Base-by-base conservation (phyloP, 2,113 vertebrate species). In the Anoplopoma fimbria region DNA sequence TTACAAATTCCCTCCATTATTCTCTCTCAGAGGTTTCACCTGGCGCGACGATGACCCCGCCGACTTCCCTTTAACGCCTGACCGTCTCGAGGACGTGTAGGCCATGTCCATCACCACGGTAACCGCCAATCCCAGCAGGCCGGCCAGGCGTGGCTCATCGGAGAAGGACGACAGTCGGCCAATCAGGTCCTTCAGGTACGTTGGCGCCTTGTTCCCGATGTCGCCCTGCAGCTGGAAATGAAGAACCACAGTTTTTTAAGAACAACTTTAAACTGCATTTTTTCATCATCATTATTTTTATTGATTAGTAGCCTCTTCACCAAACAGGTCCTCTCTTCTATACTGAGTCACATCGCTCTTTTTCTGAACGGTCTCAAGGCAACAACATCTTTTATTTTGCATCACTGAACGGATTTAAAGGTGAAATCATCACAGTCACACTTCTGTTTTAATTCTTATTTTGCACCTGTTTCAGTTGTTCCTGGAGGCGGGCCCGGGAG, bases 121-220 rank as follows among this genome's bases (percentile, higher is more conserved):
- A 17, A 94, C 82, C 79, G 88, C 84, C 27, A 91, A 72, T 55
- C 91, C 92, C 86, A 95, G 77, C 77, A 95, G 72, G 40, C 91
- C 93, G 0, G 89, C 87, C 63, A 94, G 31, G 21, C 87, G 87
- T 0, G 94, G 94, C 79, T 94, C 93, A 6, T 94, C 93, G 0
- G 91, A 87, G 89, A 94, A 93, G 55, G 89, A 68, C 0, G 87
- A 84, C 80, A 94, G 49, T 29, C 91, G 85, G 34, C 88, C 82
- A 27, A 95, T 92, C 82, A 95, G 87, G 40, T 95, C 94, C 85
- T 33, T 94, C 40, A 94, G 84, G 80, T 94, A 94, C 58, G 91
- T 36, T 6, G 94, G 94, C 0, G 75, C 92, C 45, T 47, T 83
- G 51, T 25, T 86, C 42, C 89, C 91, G 3, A 95, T 75, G 80